A percentile compares a stretch with the other conserved stretches of the same genome.
phyloP scores from a whole-genome alignment of 2,797 vertebrate species.

The Emydoidea blandingii region DNA sequence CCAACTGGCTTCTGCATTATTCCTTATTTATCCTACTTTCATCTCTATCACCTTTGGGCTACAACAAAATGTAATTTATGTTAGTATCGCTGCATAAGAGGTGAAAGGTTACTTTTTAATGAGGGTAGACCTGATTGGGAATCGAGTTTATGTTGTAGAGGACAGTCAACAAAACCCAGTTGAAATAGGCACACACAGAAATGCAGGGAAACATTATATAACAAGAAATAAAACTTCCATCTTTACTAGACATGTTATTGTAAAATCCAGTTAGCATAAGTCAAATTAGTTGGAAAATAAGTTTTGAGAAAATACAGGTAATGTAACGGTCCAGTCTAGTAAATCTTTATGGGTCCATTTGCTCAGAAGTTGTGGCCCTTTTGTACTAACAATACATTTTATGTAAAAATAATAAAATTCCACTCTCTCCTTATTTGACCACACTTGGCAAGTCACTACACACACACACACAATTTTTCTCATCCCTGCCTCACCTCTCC shows the following conservation, averaged over 20 bases:
- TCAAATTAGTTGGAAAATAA: background rate
- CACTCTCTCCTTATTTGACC: background rate
- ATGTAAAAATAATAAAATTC: background rate
- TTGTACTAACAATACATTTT: background rate
- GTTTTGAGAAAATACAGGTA: background rate
- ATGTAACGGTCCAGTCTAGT: background rate
- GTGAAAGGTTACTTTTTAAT: constrained; percentile 81
- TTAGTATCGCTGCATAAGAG: constrained; percentile 76
- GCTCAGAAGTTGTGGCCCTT: background rate
- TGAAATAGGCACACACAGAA: background rate
- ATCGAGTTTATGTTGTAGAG: constrained; percentile 10
- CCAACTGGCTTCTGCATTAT: constrained; percentile 92
- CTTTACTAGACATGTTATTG: background rate
- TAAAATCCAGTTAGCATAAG: background rate
- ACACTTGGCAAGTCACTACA: background rate
- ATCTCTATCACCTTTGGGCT: constrained; percentile 92
- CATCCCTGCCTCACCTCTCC: background rate
- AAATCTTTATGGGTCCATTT: background rate
- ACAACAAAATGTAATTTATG: constrained; percentile 90
- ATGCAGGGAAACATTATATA: background rate
- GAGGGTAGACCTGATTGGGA: constrained; percentile 77
- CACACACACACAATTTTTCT: background rate
- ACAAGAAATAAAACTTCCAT: background rate
- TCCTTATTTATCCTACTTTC: constrained; percentile 91
- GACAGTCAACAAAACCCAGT: constrained; percentile 42